A percentile compares a stretch with the other conserved stretches of the same genome.
phyloP scores from a whole-genome alignment of 2,888 invertebrate genomes.

The Hypselothyrea guttata region DNA sequence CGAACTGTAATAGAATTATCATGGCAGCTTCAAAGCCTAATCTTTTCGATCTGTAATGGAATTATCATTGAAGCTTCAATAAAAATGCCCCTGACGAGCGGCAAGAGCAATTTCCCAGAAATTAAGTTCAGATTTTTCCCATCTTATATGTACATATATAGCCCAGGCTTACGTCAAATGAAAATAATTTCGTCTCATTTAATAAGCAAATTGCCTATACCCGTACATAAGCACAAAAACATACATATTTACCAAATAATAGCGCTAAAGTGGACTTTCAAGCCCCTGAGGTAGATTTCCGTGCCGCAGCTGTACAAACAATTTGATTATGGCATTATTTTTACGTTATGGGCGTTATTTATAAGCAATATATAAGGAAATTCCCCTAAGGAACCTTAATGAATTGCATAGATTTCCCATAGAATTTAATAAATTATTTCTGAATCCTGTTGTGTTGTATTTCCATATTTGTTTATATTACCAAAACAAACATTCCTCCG shows the following conservation, averaged over 20 bases:
- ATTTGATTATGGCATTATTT: neutral
- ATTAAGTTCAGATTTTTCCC: conserved; percentile 28
- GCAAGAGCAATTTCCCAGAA: conserved; percentile 28
- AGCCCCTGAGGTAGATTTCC: conserved; percentile 3
- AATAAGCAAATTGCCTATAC: conserved; percentile 33
- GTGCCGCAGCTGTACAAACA: conserved; percentile 11
- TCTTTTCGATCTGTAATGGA: conserved; percentile 1
- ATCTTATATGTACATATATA: no score
- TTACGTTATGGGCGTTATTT: no score
- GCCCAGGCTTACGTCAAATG: conserved; percentile 40
- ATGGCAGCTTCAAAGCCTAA: neutral
- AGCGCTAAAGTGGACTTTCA: neutral
- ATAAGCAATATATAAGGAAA: no score
- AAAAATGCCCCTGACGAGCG: conserved; percentile 23
- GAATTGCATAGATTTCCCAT: no score
- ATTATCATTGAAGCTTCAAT: conserved; percentile 12
- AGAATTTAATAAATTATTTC: no score
- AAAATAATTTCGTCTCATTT: conserved; percentile 36
- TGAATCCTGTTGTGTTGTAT: no score
- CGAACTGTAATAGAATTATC: no score
- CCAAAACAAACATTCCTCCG: neutral
- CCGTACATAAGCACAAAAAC: neutral
- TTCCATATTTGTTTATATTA: neutral
- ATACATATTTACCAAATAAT: neutral
- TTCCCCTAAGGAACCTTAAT: no score